Evolutionary conservation across 92 coral and sea anemone species (phyloP), one percentile per base, ranked within the genome.

Genomic region (Bergia sp.): DNA sequence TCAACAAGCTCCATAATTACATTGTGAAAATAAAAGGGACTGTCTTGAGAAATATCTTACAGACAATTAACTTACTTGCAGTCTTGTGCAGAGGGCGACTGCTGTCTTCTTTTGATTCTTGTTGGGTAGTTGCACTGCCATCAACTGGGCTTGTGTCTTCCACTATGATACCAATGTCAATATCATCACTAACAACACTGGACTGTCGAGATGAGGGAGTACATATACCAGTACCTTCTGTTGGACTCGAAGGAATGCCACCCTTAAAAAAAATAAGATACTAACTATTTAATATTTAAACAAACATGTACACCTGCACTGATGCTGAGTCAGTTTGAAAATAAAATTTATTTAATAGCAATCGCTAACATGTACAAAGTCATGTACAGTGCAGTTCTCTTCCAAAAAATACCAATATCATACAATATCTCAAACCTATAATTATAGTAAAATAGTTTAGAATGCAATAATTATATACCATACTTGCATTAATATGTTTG

Each of bases 171-270:
- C 87, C 87, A 44, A 83, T 83, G 77, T 83, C 87, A 36, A 83
- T 44, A 15, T 83, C 87, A 45, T 83, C 87, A 83, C 87, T 83
- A 23, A 83, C 87, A 44, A 83, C 66, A 47, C 87, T 83, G 3
- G 87, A 36, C 44, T 83, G 87, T 29, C 87, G 87, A 71, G 78
- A 43, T 55, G 87, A 69, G 43, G 43, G 13, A 73, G 79, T 1
- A 47, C 53, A 47, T 5, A 12, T 47, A 53, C 58, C 16, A 1
- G 58, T 44, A 36, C 3, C 77, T 36, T 49, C 87, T 69, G 65
- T 43, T 11, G 87, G 87, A 73, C 87, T 83, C 45, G 66, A 84
- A 6, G 87, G 87, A 44, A 84, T 84, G 9, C 87, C 87, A 72
- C 61, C 79, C 87, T 84, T 44, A 7, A 84, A 69, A 84, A 80